These are phyloP conservation scores for Norana najaformis DNA, from an alignment of 2,888 invertebrate species.

Conservation along the genomic window DNA sequence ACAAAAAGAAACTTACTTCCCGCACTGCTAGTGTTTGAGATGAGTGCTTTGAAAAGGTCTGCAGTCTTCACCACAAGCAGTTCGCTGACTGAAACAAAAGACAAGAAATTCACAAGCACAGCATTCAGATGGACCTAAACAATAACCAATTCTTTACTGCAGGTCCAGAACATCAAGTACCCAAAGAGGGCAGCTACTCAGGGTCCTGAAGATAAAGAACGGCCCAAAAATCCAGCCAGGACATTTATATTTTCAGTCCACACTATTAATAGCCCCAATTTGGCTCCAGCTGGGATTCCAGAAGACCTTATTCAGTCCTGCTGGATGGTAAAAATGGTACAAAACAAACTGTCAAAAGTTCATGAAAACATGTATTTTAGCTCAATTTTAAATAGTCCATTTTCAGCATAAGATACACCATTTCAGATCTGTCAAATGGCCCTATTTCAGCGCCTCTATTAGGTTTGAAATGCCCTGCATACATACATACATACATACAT, in stretches of 20 bases:
- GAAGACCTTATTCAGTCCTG: background rate
- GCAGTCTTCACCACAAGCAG: slow-evolving; percentile 33
- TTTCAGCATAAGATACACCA: background rate
- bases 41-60: slow-evolving; percentile 30
- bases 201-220: background rate
- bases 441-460: background rate
- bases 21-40: slow-evolving; percentile 33
- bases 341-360: background rate
- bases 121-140: background rate
- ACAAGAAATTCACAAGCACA: background rate
- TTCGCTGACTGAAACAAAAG: slow-evolving; percentile 29
- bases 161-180: background rate
- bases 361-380: background rate
- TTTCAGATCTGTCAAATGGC: background rate
- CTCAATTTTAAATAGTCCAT: background rate
- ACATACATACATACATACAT: background rate
- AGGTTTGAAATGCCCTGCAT: background rate
- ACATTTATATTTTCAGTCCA: background rate
- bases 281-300: too few species aligned
- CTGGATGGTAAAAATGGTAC: background rate
- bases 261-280: background rate
- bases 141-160: background rate
- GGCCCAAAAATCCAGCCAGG: background rate
- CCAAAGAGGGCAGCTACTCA: background rate
- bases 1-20: slow-evolving; percentile 30